Evolutionary conservation across 2,888 invertebrate species (phyloP).

Genomic region (Tachina grossa): DNA sequence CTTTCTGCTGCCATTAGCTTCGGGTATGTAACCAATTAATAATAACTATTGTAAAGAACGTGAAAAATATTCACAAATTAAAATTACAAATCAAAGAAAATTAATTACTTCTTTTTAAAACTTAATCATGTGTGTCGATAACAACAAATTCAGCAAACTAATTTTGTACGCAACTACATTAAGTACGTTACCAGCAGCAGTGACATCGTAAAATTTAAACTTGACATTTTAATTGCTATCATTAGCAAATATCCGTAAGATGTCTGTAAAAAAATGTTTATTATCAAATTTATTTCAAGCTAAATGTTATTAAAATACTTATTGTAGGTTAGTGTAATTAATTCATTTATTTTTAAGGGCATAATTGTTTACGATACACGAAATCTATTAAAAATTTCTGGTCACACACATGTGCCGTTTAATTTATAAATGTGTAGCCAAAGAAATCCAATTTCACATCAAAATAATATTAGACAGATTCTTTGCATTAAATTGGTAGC

Average conservation of each 20-base stretch:
- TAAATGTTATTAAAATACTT: neutral
- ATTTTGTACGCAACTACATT: neutral
- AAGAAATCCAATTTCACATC: no score
- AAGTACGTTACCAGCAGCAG: neutral
- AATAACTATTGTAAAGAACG: neutral
- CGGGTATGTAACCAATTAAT: conserved; percentile 62
- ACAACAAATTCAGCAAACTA: conserved; percentile 32
- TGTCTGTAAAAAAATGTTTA: neutral
- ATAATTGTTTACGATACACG: no score
- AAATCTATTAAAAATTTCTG: no score
- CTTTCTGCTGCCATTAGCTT: conserved; percentile 68
- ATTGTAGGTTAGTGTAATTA: conserved; percentile 16
- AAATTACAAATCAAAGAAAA: conserved; percentile 5
- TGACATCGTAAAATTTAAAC: conserved; percentile 43
- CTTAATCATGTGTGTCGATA: conserved; percentile 62
- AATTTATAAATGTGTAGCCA: no score
- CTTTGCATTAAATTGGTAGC: no score
- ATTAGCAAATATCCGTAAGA: conserved; percentile 1
- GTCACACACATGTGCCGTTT: no score
- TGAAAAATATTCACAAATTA: neutral
- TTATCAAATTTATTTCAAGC: neutral
- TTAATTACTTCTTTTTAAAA: conserved; percentile 34
- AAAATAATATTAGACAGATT: no score
- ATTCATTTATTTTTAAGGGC: neutral
- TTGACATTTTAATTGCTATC: conserved; percentile 51